Base-by-base conservation (phyloP, 1,140 invertebrate genomes). In the Tetranychus cinnabarinus region DNA sequence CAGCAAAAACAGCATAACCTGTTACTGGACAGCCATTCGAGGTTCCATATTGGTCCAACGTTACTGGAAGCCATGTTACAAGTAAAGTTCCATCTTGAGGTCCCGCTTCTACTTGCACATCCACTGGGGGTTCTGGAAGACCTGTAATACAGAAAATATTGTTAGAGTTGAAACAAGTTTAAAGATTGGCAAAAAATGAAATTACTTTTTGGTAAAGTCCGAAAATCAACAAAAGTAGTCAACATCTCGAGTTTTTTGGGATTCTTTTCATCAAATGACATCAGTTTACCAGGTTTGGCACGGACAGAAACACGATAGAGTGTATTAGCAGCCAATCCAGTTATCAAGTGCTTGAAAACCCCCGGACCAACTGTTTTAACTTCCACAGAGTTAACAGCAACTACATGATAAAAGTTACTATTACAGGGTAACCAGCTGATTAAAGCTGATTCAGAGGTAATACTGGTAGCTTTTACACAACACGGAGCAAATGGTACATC, bases 361-460 rank as follows among this genome's bases (percentile, higher is more conserved):
- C 88, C 88, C 33, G 91, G 88, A 72, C 91, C 91, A 31, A 95
- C 85, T 57, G 88, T 89, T 67, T 88, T 79, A 62, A 91, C 86
- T 78, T 93, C 88, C 33, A 93, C 89, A 71, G 89, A 96, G 72
- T 99, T 97, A 48, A 97, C 88, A 71, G 88, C 90, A 58, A 98
- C 86, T 46, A 92, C 85, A 72, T 98, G 95, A 72, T 97, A 91
- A 72, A 93, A 91, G 75, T 97, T 97, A 64, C 86, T 92, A 76
- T 98, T 97, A 67, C 87, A 88, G 54, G 95, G 95, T 70, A 97
- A 78, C 95, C 95, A 99, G 56, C 86, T 88, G 70, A 98, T 90
- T 12, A 90, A 81, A 5, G 92, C 90, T 65, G 91, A 93, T 47
- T 90, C 95, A 65, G 90, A 87, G 12, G 92, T 97, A 56, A 98